These are phyloP conservation scores for Salvelinus alpinus DNA, from an alignment of 2,113 vertebrate species.

Conservation along the genomic window DNA sequence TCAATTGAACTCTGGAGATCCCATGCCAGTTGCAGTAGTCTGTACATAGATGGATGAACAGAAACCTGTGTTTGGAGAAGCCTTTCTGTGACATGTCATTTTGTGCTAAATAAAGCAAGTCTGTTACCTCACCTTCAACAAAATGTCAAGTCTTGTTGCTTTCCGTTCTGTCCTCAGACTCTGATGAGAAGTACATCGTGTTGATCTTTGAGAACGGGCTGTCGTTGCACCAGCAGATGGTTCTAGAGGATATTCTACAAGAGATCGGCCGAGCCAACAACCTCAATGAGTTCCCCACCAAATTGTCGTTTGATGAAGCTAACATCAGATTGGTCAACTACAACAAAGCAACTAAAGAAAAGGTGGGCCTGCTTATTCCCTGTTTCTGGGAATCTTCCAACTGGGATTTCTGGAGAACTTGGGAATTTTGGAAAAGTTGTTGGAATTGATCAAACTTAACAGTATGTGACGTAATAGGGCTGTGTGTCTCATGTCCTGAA, in stretches of 20 bases:
- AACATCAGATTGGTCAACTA: slow-evolving; percentile 92
- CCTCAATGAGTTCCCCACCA: slow-evolving; percentile 82
- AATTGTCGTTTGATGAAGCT: slow-evolving; percentile 91
- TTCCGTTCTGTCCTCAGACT: slow-evolving; percentile 66
- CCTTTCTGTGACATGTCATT: neutral
- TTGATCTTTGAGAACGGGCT: slow-evolving; percentile 93
- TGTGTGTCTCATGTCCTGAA: neutral
- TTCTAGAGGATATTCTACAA: slow-evolving; percentile 90
- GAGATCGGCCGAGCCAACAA: slow-evolving; percentile 85
- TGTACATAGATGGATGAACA: neutral
- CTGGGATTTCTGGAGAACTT: too few species aligned
- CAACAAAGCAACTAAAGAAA: slow-evolving; percentile 84
- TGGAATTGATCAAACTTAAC: too few species aligned
- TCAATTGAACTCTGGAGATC: neutral
- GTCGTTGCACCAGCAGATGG: slow-evolving; percentile 78
- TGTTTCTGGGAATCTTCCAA: too few species aligned
- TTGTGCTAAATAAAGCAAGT: neutral
- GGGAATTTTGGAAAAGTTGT: too few species aligned
- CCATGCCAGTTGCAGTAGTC: neutral
- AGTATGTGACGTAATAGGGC: neutral
- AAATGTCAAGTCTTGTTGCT: neutral
- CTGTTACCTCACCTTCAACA: neutral
- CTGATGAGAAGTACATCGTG: slow-evolving; percentile 92
- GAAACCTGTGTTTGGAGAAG: neutral
- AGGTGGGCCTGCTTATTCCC: slow-evolving; percentile 55